Evolutionary conservation across 2,113 vertebrate species (phyloP), one percentile per base, ranked within the genome.

Genomic region (Neofelis nebulosa): DNA sequence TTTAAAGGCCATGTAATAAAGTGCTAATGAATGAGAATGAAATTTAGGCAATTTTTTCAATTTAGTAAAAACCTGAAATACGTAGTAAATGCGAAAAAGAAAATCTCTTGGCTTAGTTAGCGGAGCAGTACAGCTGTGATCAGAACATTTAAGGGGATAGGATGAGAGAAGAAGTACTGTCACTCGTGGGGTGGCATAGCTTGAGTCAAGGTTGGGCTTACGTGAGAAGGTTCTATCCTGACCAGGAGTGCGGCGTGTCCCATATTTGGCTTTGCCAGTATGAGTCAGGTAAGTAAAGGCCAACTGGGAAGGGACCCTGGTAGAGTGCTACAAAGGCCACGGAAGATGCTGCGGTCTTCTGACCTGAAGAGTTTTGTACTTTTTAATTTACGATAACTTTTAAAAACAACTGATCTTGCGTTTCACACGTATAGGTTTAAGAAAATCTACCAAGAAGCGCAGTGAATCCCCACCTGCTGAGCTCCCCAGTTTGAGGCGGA

Each of bases 391-490:
- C 48, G n/a, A 3, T 65, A 50, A 91, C 71, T 69, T 74, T 86
- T 65, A 45, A 61, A 81, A 96, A 45, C 55, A 81, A 63, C 87
- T 91, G 15, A 33, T 55, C 97, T 96, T 68, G 2, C 6, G 0
- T 97, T 29, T 96, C 74, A 14, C 13, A 6, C 21, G 2, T 93
- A 2, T 55, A 99, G 99, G 99, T 99, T 99, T 99, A 96, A 99
- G 99, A 98, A 99, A 99, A 98, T 99, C 99, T 94, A 99, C 99
- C 1, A 99, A 99, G 99, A 99, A 99, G 98, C 99, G 99, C 98
- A 99, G 99, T 99, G 99, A 99, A 99, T 99, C 99, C 98, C 99
- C 99, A 98, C 99, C 99, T 99, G 99, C 99, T 99, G 99, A 99
- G 99, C 99, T 99, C 99, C 99, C 99, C 99, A 99, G 99, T 99